Percentiles rank a stretch among this genome's conserved stretches.
phyloP scores from a whole-genome alignment of 2,888 invertebrate genomes.

The Polydrusus cervinus region DNA sequence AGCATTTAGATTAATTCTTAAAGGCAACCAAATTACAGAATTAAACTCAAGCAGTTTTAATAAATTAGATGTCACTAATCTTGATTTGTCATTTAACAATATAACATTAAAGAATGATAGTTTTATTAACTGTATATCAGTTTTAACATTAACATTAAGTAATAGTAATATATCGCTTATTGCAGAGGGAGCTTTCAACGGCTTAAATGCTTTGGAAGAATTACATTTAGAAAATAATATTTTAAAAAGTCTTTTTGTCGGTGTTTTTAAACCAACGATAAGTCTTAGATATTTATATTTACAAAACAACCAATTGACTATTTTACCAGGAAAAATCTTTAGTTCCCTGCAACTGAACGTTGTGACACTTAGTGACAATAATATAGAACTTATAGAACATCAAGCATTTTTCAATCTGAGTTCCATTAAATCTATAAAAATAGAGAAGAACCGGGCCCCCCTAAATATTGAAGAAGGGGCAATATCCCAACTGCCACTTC shows the following conservation, averaged over 20 bases:
- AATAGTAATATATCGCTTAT: neutral
- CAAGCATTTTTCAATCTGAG: conserved; percentile 1
- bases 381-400: neutral
- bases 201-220: neutral
- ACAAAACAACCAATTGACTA: neutral
- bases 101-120: conserved; percentile 2
- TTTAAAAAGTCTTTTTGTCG: neutral
- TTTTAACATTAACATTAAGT: neutral
- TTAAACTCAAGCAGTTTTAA: neutral
- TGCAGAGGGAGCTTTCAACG: neutral
- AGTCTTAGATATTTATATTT: neutral
- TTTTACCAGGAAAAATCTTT: neutral
- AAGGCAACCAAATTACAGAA: neutral
- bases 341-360: neutral
- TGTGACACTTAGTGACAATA: neutral
- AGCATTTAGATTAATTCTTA: neutral
- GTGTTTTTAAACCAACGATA: neutral
- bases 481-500: neutral
- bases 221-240: conserved; percentile 11
- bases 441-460: neutral
- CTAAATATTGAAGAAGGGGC: neutral
- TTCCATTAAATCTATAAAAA: neutral
- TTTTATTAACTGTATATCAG: neutral
- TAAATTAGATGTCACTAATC: neutral
- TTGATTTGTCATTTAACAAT: neutral